Evolutionary conservation across 2,113 vertebrate genomes (phyloP), one percentile per base, ranked within the genome.

Genomic region (Apodemus sylvaticus): DNA sequence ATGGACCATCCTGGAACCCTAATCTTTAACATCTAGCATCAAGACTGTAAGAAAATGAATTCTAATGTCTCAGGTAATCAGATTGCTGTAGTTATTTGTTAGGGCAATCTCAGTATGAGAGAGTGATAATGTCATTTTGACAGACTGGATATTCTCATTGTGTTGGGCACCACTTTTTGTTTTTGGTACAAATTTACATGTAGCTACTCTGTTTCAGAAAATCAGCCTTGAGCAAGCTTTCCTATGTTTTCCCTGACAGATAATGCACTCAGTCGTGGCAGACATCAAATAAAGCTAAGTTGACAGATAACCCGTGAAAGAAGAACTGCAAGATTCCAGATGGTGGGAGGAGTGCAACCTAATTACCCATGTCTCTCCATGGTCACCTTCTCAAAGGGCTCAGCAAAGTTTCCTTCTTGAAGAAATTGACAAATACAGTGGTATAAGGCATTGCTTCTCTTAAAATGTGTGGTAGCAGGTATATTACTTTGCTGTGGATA

Each of bases 281-380:
- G 89, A 42, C 16, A 74, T 45, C 60, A 91, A 70, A 68, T 86
- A 20, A 96, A 89, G 26, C 62, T 94, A 36, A n/a, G 39, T 79
- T 93, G 66, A 34, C 39, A 93, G 26, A 66, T 87, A 81, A 76
- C 29, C 31, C 29, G 2, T 82, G n/a, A 42, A 93, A 81, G n/a
- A 91, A 93, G 22, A 70, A 94, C 76, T 70, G 11, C 13, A 74
- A 70, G 36, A 92, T 58, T 70, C 91, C 20, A 19, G 39, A 6
- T 70, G 24, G 53, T 96, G 51, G 79, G 58, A 79, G 24, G 71
- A 81, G 20, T 87, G 7, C 19, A 86, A 81, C 7, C 31, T 78
- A 12, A 42, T 36, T 16, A 20, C 31, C 53, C 66, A 71, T 77
- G 31, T 7, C 22, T 48, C 36, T 51, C 45, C 1, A 71, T 42